Base-by-base conservation (phyloP, 1,140 invertebrate species). In the Popillia japonica region DNA sequence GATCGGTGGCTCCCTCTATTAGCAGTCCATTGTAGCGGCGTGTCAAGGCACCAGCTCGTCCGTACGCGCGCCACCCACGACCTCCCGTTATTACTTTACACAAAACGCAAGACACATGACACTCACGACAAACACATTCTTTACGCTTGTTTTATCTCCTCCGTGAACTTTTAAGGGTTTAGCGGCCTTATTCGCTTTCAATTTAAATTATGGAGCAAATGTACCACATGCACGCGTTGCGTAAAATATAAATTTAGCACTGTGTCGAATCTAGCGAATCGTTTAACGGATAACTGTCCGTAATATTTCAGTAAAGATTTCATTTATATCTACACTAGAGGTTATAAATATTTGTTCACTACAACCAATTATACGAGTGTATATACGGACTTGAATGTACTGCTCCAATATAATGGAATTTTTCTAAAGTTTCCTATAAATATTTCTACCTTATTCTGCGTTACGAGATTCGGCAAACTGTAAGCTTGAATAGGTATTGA, bases 81-180 rank as follows among this genome's bases (percentile, higher is more conserved):
- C 48, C 48, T 55, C 48, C 27, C 48, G 48, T 55, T 55, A 55
- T 55, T 55, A 55, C 48, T 17, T 55, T 55, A 55, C 48, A 55
- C 48, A 55, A 55, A 55, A 55, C 48, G 48, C 48, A 55, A 55
- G 48, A 55, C 48, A 55, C 48, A 55, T 55, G 48, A 55, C 48
- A 55, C 48, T 55, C 48, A 55, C 48, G 48, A 55, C 48, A 17
- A 55, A 55, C 48, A n/a, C 48, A 55, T 55, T 55, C 48, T 55
- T 55, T 55, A 55, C 48, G 48, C 48, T 55, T 55, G 48, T 55
- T 55, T 55, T 55, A 55, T 55, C 48, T 55, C 48, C 48, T 14
- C 17, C 48, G 48, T n/a, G 48, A 55, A 55, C 48, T 55, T 55
- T 55, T 55, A 55, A 55, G 48, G 48, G 17, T 55, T 55, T 55